A percentile compares a stretch with the other conserved stretches of the same genome.
Evolutionary conservation across 2,113 vertebrate genomes (phyloP).

Genomic region (Atherinomorus stipes): DNA sequence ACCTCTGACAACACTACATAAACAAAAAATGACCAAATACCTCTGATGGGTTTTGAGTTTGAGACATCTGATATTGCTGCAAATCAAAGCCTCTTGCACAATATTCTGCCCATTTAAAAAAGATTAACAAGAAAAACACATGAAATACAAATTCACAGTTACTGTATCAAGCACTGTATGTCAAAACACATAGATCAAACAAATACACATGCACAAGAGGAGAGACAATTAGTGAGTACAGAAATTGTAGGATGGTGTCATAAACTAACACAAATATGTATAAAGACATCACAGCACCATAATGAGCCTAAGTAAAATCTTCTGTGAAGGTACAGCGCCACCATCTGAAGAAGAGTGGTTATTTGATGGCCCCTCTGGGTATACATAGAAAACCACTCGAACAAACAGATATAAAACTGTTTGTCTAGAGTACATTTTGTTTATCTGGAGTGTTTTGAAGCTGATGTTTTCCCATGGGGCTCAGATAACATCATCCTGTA

Average conservation of each 20-base stretch:
- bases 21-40: too few relatives aligned
- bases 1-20: too few relatives aligned
- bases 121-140: slow-evolving; percentile 30
- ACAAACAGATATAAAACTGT: slow-evolving; percentile 25
- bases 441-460: slow-evolving; percentile 50
- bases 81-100: neutral
- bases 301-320: slow-evolving; percentile 15
- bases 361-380: slow-evolving; percentile 9
- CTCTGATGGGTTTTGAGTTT: too few relatives aligned
- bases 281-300: slow-evolving; percentile 31
- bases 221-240: neutral
- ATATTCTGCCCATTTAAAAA: neutral
- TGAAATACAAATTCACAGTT: slow-evolving; percentile 34
- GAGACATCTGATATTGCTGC: too few relatives aligned
- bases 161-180: slow-evolving; percentile 15
- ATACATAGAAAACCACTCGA: slow-evolving; percentile 15
- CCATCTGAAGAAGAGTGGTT: slow-evolving; percentile 26
- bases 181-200: slow-evolving; percentile 30
- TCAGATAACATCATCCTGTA: slow-evolving; percentile 66
- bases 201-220: slow-evolving; percentile 44
- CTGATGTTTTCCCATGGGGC: slow-evolving; percentile 55
- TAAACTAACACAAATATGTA: slow-evolving; percentile 25
- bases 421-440: neutral
- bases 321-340: slow-evolving; percentile 11
- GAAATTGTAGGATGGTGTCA: slow-evolving; percentile 6